Percentiles rank a stretch among this genome's conserved stretches.
phyloP scores from a whole-genome alignment of 2,113 vertebrate species.

The Danio rerio region DNA sequence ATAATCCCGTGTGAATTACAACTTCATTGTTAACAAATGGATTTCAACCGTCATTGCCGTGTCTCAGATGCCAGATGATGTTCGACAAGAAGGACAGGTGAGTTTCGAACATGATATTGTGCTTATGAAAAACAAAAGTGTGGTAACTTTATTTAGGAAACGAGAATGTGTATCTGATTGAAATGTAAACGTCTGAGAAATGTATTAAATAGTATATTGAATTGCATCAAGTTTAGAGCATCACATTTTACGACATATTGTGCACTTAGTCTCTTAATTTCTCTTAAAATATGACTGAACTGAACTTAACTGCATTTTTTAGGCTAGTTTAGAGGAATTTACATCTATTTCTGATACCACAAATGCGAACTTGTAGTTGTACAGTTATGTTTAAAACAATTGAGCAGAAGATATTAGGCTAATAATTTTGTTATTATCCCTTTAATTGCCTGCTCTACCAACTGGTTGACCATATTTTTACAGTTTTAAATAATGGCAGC shows the following conservation, averaged over 20 bases:
- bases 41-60: not conserved
- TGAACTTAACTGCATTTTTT: not conserved
- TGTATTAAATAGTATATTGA: not conserved
- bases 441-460: too few relatives aligned
- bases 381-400: too few relatives aligned
- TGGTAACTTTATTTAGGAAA: not conserved
- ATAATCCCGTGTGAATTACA: not conserved
- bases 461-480: too few relatives aligned
- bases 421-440: too few relatives aligned
- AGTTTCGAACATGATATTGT: constrained; percentile 12
- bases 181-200: not conserved
- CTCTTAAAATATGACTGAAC: not conserved
- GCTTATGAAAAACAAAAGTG: not conserved
- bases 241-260: not conserved
- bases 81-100: constrained; percentile 50
- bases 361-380: too few relatives aligned
- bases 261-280: not conserved
- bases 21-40: not conserved
- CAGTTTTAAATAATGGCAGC: too few relatives aligned
- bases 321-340: too few relatives aligned
- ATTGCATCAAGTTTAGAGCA: too few relatives aligned
- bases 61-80: constrained; percentile 10
- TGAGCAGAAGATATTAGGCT: too few relatives aligned
- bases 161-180: not conserved
- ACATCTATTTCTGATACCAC: too few relatives aligned